These are phyloP conservation scores for Pomatorhinus ruficollis DNA, from an alignment of 2,113 vertebrate genomes.

Conservation along the genomic window DNA sequence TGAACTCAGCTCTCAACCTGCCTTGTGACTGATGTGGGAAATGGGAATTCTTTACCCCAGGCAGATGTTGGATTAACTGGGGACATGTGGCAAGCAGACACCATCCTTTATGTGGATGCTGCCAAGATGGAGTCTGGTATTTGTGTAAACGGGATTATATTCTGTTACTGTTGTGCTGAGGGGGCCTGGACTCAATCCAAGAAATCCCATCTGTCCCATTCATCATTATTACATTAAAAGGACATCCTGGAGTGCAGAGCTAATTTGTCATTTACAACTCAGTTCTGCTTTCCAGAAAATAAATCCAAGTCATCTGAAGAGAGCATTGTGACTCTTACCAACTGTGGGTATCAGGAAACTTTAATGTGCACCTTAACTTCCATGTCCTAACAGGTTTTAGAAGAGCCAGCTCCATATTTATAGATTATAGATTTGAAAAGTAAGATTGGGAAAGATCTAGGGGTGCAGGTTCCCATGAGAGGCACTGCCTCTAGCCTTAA, in stretches of 20 bases:
- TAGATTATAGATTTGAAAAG: neutral
- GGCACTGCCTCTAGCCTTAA: neutral
- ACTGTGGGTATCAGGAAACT: neutral
- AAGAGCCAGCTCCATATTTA: neutral
- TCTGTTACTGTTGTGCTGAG: neutral
- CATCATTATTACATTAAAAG: conserved; percentile 14
- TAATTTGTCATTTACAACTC: conserved; percentile 22
- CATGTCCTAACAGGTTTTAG: neutral
- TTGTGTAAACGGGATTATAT: conserved; percentile 4
- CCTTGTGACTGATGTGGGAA: neutral
- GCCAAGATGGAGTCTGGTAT: neutral
- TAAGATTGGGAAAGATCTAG: neutral
- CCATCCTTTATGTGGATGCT: neutral
- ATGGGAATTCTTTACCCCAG: neutral
- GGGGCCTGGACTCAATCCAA: neutral
- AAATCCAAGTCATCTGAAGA: neutral
- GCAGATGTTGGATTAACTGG: neutral
- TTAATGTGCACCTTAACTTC: neutral
- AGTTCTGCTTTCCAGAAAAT: neutral
- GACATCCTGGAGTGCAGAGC: neutral
- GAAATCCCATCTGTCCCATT: conserved; percentile 38
- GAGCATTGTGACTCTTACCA: neutral
- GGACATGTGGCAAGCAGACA: neutral
- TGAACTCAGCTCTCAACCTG: neutral
- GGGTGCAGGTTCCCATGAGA: neutral